Conservation (phyloP, 1,140 invertebrate genomes). For the Zaprionus vittiger region DNA sequence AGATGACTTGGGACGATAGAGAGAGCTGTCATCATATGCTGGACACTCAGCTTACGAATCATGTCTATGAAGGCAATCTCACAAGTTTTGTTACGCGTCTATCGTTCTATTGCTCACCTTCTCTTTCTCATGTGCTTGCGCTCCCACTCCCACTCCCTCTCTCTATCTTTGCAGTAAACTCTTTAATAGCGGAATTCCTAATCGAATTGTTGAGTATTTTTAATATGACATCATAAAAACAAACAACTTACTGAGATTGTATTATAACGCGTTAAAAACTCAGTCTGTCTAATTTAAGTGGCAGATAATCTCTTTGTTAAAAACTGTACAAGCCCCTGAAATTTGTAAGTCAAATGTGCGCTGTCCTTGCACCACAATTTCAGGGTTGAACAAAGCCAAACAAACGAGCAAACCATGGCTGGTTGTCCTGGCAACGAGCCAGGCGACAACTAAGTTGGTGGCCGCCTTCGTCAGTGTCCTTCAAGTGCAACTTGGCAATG, state of each 20-base stretch:
- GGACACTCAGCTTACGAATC: constrained; percentile 53
- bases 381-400: not conserved
- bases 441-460: not conserved
- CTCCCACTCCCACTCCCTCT: not conserved
- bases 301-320: not conserved
- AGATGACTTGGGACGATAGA: constrained; percentile 36
- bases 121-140: not conserved
- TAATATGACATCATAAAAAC: not conserved
- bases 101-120: not conserved
- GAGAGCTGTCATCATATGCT: constrained; percentile 74
- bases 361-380: too few species aligned
- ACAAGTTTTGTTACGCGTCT: constrained; percentile 67
- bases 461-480: not conserved
- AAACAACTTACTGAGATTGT: not conserved
- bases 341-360: not conserved
- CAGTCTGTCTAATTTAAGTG: not conserved
- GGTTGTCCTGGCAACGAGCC: constrained; percentile 1
- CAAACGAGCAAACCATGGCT: not conserved
- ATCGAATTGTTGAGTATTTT: constrained; percentile 11
- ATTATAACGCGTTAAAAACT: not conserved
- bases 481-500: not conserved
- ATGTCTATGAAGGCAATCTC: constrained; percentile 58
- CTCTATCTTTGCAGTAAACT: constrained; percentile 57
- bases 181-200: constrained; percentile 50
- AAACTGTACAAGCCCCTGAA: not conserved